These are phyloP conservation scores for Agapornis canus DNA, from an alignment of 2,797 vertebrate species.

Conservation along the genomic window DNA sequence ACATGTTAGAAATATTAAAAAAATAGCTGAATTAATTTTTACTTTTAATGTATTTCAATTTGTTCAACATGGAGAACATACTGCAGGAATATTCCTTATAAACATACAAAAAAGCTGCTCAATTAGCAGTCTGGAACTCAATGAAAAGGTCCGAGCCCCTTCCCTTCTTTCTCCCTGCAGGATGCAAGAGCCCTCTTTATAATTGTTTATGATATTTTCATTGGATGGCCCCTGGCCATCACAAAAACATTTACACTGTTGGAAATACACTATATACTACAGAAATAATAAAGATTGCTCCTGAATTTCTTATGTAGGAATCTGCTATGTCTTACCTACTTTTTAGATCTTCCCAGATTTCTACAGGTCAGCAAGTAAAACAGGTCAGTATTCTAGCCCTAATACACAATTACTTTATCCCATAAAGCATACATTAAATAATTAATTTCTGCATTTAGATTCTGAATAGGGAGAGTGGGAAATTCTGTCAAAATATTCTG, in stretches of 20 bases:
- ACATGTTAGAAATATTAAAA: not conserved
- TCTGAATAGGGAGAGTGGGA: not conserved
- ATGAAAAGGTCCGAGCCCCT: not conserved
- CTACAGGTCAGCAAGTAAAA: not conserved
- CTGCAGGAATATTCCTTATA: not conserved
- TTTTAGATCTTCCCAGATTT: not conserved
- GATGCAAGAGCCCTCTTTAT: not conserved
- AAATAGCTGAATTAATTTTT: not conserved
- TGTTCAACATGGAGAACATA: fast-evolving
- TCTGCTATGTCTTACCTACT: not conserved
- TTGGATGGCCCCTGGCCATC: not conserved
- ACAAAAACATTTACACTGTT: not conserved
- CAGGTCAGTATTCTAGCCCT: not conserved
- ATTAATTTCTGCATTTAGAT: not conserved
- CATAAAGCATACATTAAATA: not conserved
- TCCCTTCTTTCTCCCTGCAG: not conserved
- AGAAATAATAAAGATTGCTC: not conserved
- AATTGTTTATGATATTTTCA: not conserved
- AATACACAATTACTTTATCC: not conserved
- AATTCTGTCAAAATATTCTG: not conserved
- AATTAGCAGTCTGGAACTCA: not conserved
- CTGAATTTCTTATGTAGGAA: not conserved
- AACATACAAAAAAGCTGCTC: not conserved
- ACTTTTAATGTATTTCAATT: not conserved
- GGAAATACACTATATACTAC: not conserved